phyloP scores from a whole-genome alignment of 1,140 invertebrate species.

The Anastrepha obliqua region DNA sequence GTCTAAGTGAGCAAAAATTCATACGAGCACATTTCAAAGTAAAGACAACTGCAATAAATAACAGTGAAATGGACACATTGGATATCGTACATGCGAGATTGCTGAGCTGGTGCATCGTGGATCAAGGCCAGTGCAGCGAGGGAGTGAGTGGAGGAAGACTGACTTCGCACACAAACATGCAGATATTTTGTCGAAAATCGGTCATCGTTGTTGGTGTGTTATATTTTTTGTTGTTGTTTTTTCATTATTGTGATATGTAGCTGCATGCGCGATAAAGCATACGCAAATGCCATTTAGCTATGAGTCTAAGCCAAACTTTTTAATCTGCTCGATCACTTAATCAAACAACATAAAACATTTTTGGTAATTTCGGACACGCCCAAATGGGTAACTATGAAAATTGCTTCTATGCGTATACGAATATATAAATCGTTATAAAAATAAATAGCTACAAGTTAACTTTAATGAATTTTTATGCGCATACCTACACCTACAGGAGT shows the following conservation, averaged over 20 bases:
- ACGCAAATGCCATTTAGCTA: conserved; percentile 15
- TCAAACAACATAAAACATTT: conserved; percentile 40
- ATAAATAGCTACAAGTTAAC: too few relatives aligned
- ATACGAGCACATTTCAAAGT: background rate
- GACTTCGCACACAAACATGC: background rate
- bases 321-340: conserved; percentile 52
- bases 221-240: background rate
- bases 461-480: background rate
- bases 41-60: conserved; percentile 52
- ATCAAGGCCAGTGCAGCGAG: background rate
- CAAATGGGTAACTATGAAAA: background rate
- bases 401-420: background rate
- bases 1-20: conserved; percentile 22
- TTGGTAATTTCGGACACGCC: background rate
- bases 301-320: conserved; percentile 28
- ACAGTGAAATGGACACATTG: conserved; percentile 22
- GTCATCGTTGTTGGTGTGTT: background rate
- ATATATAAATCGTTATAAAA: too few relatives aligned
- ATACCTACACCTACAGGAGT: background rate
- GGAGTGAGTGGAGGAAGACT: background rate
- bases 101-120: background rate
- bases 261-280: background rate
- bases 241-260: background rate
- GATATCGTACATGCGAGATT: conserved; percentile 18
- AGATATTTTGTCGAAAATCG: background rate